These are phyloP conservation scores for Enoplosus armatus DNA, from an alignment of 2,797 vertebrate species.

Conservation along the genomic window DNA sequence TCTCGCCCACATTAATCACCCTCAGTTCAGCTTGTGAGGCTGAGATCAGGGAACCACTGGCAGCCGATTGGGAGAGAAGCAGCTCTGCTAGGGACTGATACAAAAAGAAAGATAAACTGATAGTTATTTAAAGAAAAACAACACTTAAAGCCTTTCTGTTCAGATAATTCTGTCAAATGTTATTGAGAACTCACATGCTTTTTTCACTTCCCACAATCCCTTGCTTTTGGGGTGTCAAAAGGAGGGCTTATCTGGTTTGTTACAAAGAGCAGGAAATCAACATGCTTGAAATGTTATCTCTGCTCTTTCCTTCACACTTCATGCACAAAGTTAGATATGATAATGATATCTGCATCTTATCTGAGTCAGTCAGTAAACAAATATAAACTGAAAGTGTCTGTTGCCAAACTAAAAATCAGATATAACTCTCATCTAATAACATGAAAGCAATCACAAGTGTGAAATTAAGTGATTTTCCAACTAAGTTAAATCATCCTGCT, in stretches of 20 bases:
- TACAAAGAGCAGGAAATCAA: slow-evolving; percentile 36
- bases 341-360: slow-evolving; percentile 28
- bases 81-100: slow-evolving; percentile 29
- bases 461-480: slow-evolving; percentile 33
- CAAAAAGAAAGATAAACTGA: slow-evolving; percentile 37
- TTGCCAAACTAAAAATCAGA: slow-evolving; percentile 3
- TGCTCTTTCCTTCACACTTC: slow-evolving; percentile 29
- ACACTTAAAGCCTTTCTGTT: slow-evolving; percentile 38
- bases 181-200: slow-evolving; percentile 33
- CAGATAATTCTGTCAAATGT: slow-evolving; percentile 51
- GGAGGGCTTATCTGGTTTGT: slow-evolving; percentile 23
- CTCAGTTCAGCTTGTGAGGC: slow-evolving; percentile 41
- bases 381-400: slow-evolving; percentile 17
- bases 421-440: slow-evolving; percentile 16
- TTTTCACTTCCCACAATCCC: slow-evolving; percentile 45
- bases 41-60: slow-evolving; percentile 51
- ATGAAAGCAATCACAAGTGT: slow-evolving; percentile 12
- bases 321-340: slow-evolving; percentile 25
- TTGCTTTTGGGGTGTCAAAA: slow-evolving; percentile 10
- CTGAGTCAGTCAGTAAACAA: slow-evolving; percentile 40
- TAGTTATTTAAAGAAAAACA: slow-evolving; percentile 62
- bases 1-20: slow-evolving; percentile 74
- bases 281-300: slow-evolving; percentile 16
- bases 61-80: slow-evolving; percentile 39
- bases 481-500: slow-evolving; percentile 36